Evolutionary conservation across 2,888 invertebrate genomes (phyloP), one percentile per base, ranked within the genome.

Genomic region (Drosophila neotestacea): DNA sequence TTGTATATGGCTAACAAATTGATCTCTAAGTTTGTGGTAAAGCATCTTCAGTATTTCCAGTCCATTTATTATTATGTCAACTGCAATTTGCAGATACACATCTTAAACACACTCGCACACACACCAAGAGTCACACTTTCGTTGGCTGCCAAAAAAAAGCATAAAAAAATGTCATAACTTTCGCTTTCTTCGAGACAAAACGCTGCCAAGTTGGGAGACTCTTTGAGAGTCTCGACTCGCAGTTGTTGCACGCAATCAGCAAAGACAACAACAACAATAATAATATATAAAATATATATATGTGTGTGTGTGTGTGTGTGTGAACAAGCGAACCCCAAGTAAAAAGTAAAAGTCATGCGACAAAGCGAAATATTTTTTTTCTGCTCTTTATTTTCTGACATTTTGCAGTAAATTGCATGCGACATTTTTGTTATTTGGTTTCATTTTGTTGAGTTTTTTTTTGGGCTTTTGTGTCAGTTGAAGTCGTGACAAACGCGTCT

Each of bases 401-500:
- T 76, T 77, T 82, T 70, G 79, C 82, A 81, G 63, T 76, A 85
- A 87, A 82, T 81, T 87, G 79, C 82, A 81, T 76, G 80, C 83
- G 81, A 79, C 81, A 54, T 73, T 85, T 85, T 11, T 30, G 79
- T 74, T 30, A 68, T 68, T 64, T 48, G 32, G 36, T 38, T 64
- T 48, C 41, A 28, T 69, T 60, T 52, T 16, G 22, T 39, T 30
- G 39, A 22, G 3, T 44, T 32, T 32, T 13, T n/a, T 55, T 42
- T 47, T 28, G 50, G 54, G 51, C 82, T 79, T 85, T 85, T 85
- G 85, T 81, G 71, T 65, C 65, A 50, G 51, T 44, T 65, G 58
- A 63, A 56, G 79, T 82, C 81, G 80, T 85, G 81, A 81, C 86
- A 81, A 81, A 81, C 77, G 67, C 81, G 86, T 83, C 84, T 86